Percentiles rank a stretch among this genome's conserved stretches.
Conservation (phyloP, 2,888 invertebrate species). For the Ochlodes sylvanus region DNA sequence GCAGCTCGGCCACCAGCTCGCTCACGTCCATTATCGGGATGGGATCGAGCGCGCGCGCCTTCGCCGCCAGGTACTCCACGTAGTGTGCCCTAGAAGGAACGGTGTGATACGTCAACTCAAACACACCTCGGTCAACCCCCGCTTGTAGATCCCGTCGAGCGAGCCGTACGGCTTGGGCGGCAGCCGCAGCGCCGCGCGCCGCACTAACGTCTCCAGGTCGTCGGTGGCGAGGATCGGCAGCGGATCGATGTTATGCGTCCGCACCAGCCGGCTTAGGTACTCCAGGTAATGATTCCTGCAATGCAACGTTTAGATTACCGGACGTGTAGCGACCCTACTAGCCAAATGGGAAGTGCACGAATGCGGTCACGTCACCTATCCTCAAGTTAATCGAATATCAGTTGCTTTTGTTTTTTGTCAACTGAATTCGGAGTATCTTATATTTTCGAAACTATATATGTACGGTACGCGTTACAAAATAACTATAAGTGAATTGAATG, state of each 20-base stretch:
- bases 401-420: background rate
- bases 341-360: background rate
- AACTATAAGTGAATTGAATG: background rate
- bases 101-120: conserved; percentile 44
- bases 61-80: conserved; percentile 96
- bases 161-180: conserved; percentile 92
- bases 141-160: conserved; percentile 87
- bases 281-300: conserved; percentile 96
- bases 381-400: background rate
- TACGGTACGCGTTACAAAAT: background rate
- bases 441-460: background rate
- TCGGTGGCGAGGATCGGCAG: conserved; percentile 90
- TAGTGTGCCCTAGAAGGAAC: conserved; percentile 93
- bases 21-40: conserved; percentile 94
- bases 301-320: conserved; percentile 17
- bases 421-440: background rate
- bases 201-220: conserved; percentile 93
- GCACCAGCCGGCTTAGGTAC: conserved; percentile 92
- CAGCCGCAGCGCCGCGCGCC: conserved; percentile 88
- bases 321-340: background rate
- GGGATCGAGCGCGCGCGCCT: conserved; percentile 95
- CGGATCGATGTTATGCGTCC: conserved; percentile 90
- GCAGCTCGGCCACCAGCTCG: conserved; percentile 94
- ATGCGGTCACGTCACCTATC: background rate
- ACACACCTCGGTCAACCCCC: conserved; percentile 87